Evolutionary conservation across 2,113 vertebrate species (phyloP), one percentile per base, ranked within the genome.

Genomic region (Anolis sagrei): DNA sequence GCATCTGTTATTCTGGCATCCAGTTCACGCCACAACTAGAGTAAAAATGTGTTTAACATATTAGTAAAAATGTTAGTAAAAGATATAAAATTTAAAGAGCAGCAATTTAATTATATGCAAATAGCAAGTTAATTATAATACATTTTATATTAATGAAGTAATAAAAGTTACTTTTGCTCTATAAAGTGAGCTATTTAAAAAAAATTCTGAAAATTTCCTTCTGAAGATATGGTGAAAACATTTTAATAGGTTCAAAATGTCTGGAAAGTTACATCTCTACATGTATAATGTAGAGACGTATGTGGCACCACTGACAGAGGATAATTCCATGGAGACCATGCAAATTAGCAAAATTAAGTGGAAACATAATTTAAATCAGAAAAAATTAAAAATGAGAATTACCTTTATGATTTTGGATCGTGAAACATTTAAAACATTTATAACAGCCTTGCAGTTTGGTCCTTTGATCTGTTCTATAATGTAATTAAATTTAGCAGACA

Each of bases 391-490:
- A 76, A 87, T 34, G 14, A 34, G 0, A 16, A 78, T 91, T 96
- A 98, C 97, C 96, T 94, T 96, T 87, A 98, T 83, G 25, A 92
- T 29, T 92, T 97, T 97, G 88, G 97, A 97, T 49, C 68, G 94
- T 90, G 93, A 95, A 84, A 96, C 90, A 64, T 92, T 95, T 69
- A 98, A 94, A 88, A 97, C 94, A 86, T 89, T 96, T 73, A 97
- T 90, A 76, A 97, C 96, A 54, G 96, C 90, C 89, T 93, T 97
- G 90, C 96, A 98, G 80, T 93, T 89, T 81, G 92, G 64, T 82
- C 96, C 95, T 94, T 97, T 97, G 80, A 97, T 96, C 86, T 98
- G 97, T 34, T 95, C 96, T 1, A 97, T 97, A 88, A 98, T 97
- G 64, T 95, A 97, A 93, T 93, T 97, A 91, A 97, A 95, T 88